Percentiles rank a stretch among this genome's conserved stretches.
Evolutionary conservation across 2,888 invertebrate species (phyloP).

Genomic region (Dilophus febrilis): DNA sequence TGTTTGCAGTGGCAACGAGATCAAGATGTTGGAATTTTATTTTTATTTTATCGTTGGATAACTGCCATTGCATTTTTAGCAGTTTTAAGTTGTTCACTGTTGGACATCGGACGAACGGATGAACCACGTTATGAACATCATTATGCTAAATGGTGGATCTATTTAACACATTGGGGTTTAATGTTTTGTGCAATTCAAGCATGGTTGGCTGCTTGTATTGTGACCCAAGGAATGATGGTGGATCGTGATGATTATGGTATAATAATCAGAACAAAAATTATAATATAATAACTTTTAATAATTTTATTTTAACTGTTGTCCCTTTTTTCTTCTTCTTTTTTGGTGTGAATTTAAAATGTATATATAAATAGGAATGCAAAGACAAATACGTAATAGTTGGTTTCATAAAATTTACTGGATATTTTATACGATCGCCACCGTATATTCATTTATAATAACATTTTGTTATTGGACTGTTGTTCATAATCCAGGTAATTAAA

Average conservation of each 20-base stretch:
- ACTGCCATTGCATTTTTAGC: constrained; percentile 30
- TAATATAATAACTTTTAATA: no score
- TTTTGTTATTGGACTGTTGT: constrained; percentile 37
- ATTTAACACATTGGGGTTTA: constrained; percentile 30
- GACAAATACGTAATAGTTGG: constrained; percentile 28
- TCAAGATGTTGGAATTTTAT: constrained; percentile 30
- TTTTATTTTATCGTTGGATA: constrained; percentile 30
- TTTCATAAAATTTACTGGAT: constrained; percentile 29
- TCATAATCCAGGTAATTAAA: constrained; percentile 44
- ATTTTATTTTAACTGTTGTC: neutral
- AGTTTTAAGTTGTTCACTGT: constrained; percentile 28
- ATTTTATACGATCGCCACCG: constrained; percentile 29
- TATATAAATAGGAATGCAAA: constrained; percentile 20
- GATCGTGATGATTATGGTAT: constrained; percentile 28
- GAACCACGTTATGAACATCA: constrained; percentile 28
- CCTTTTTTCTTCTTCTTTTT: neutral
- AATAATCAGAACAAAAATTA: neutral
- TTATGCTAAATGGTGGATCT: constrained; percentile 32
- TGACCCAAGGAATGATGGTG: constrained; percentile 32
- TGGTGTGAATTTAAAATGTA: neutral
- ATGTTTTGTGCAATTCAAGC: constrained; percentile 28
- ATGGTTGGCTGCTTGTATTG: constrained; percentile 31
- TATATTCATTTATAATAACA: constrained; percentile 30
- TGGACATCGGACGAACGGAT: constrained; percentile 30
- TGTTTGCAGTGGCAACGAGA: constrained; percentile 27